Percentiles rank a stretch among this genome's conserved stretches.
Conservation (phyloP, 2,113 vertebrate genomes). For the Pholis gunnellus region DNA sequence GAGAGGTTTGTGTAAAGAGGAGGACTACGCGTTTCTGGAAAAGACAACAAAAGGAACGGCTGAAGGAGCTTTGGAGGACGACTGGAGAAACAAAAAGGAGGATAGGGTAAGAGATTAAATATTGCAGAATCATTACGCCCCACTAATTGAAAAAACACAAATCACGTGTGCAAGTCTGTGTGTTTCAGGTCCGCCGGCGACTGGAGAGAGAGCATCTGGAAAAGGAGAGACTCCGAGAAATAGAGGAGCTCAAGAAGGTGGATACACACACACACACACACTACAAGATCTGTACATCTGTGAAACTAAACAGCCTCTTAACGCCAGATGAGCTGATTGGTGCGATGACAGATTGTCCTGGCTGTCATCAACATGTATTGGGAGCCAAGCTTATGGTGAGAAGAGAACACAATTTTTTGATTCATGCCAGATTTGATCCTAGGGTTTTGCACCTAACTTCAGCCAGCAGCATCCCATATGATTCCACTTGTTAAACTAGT, state of each 20-base stretch:
- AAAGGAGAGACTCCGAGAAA: constrained; percentile 64
- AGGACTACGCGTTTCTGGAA: constrained; percentile 79
- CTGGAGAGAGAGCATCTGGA: constrained; percentile 71
- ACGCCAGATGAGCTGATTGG: not conserved
- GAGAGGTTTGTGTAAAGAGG: constrained; percentile 82
- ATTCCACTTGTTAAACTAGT: not conserved
- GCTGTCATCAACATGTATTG: not conserved
- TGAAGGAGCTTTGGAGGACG: constrained; percentile 35
- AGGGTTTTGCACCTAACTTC: not conserved
- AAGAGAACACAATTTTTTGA: not conserved
- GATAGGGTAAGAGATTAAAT: constrained; percentile 70
- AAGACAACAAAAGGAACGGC: not conserved
- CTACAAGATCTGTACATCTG: constrained; percentile 34
- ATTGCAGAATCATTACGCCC: no score
- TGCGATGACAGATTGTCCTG: constrained; percentile 8
- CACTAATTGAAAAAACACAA: not conserved
- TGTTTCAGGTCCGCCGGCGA: constrained; percentile 58
- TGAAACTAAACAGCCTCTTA: not conserved
- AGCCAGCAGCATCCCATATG: not conserved
- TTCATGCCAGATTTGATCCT: not conserved
- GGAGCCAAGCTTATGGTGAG: not conserved
- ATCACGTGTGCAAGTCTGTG: not conserved
- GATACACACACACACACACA: not conserved
- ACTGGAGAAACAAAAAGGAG: constrained; percentile 42
- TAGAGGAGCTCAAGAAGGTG: constrained; percentile 80